These are phyloP conservation scores for Mesembrinibis cayennensis DNA, from an alignment of 2,113 vertebrate species.

Conservation along the genomic window DNA sequence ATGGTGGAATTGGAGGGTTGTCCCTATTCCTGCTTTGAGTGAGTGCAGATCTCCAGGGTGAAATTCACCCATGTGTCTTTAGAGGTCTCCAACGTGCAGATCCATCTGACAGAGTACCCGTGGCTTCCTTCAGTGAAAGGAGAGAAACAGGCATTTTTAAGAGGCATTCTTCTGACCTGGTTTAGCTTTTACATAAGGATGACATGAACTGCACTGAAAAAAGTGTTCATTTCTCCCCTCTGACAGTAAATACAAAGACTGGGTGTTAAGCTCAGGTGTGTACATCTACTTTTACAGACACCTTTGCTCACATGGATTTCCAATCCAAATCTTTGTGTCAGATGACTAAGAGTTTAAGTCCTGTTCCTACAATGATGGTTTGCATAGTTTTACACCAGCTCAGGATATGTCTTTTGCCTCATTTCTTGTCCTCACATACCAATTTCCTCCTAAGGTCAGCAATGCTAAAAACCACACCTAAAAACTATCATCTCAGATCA, in stretches of 20 bases:
- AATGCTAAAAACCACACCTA: background rate
- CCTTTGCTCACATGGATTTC: background rate
- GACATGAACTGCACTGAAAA: background rate
- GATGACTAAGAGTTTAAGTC: background rate
- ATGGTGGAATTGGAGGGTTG: background rate
- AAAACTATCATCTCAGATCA: background rate
- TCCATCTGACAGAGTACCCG: background rate
- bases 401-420: background rate
- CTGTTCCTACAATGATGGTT: background rate
- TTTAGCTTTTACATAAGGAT: background rate
- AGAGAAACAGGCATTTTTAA: background rate
- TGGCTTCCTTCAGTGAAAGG: background rate
- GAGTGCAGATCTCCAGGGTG: background rate
- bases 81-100: fast-evolving
- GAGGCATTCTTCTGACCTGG: background rate
- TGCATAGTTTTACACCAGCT: background rate
- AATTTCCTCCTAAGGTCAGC: background rate
- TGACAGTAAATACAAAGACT: background rate
- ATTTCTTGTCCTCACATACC: background rate
- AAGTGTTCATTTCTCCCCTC: background rate
- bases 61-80: background rate
- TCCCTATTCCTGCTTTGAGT: background rate
- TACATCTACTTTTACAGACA: background rate
- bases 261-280: background rate
- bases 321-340: background rate